Conservation (phyloP, 1,140 invertebrate genomes). For the Aphelinus certus region DNA sequence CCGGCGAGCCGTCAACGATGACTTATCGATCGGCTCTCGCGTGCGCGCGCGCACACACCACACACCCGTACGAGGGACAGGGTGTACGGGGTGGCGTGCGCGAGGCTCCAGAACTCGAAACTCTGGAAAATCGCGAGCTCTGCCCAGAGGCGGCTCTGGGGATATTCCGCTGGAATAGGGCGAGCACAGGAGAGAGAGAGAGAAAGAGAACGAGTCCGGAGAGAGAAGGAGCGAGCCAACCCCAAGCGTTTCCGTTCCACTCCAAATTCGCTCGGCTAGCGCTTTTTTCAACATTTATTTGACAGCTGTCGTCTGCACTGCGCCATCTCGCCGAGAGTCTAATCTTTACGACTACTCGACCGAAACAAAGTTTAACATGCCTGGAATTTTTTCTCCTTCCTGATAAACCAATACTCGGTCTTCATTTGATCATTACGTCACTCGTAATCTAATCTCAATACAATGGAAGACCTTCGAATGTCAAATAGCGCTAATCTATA, state of each 20-base stretch:
- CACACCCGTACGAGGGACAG: neutral
- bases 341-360: neutral
- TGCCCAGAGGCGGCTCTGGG: conserved; percentile 47
- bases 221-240: conserved; percentile 24
- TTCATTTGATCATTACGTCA: too few species aligned
- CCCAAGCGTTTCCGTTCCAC: conserved; percentile 55
- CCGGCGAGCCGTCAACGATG: conserved; percentile 43
- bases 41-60: neutral
- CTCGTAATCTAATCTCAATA: too few species aligned
- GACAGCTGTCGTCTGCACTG: conserved; percentile 65
- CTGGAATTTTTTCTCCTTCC: conserved; percentile 24
- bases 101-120: conserved; percentile 49
- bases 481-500: too few species aligned
- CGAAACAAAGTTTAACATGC: neutral
- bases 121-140: conserved; percentile 54
- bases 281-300: conserved; percentile 65
- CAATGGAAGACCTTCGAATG: too few species aligned
- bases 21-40: conserved; percentile 54
- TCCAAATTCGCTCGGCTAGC: conserved; percentile 64
- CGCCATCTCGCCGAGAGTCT: neutral
- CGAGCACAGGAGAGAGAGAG: neutral
- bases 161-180: conserved; percentile 44
- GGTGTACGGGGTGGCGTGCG: neutral
- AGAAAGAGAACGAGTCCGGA: too few species aligned
- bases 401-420: too few species aligned